A percentile compares a stretch with the other conserved stretches of the same genome.
Conservation (phyloP, 2,113 vertebrate species). For the Chaetodon auriga region DNA sequence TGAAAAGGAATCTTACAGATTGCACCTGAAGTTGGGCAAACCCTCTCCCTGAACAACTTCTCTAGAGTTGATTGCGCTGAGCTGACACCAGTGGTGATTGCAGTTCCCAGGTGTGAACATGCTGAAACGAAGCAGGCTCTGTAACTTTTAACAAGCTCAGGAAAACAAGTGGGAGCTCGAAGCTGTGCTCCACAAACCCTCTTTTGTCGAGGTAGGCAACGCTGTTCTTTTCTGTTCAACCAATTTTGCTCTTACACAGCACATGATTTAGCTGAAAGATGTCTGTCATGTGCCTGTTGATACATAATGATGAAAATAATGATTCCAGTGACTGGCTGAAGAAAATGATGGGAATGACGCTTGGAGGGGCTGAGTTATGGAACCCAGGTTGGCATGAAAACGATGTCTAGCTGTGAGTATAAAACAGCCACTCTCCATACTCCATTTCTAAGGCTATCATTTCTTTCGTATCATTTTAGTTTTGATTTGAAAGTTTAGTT, state of each 20-base stretch:
- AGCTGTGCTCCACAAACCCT: constrained; percentile 12
- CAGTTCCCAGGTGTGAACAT: constrained; percentile 22
- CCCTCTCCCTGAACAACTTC: constrained; percentile 9
- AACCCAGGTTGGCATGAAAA: constrained; percentile 26
- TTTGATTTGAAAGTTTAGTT: constrained; percentile 70
- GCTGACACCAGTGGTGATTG: constrained; percentile 15
- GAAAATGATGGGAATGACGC: constrained; percentile 26
- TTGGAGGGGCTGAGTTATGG: background rate
- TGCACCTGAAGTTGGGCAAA: constrained; percentile 25
- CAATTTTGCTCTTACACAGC: background rate
- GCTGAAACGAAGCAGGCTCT: background rate
- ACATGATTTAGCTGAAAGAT: background rate
- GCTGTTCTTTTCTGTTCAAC: background rate
- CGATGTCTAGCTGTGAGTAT: constrained; percentile 10
- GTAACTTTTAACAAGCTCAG: constrained; percentile 51
- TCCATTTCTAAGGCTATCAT: constrained; percentile 34
- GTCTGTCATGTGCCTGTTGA: background rate
- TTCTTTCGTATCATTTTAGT: constrained; percentile 54
- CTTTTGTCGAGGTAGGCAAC: constrained; percentile 4
- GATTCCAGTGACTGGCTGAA: background rate
- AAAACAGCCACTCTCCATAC: constrained; percentile 13
- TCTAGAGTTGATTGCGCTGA: constrained; percentile 25
- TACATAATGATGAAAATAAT: background rate
- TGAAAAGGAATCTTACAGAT: constrained; percentile 15
- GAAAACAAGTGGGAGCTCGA: constrained; percentile 5